Conservation (phyloP, 2,113 vertebrate species). For the Apodemus speciosus region DNA sequence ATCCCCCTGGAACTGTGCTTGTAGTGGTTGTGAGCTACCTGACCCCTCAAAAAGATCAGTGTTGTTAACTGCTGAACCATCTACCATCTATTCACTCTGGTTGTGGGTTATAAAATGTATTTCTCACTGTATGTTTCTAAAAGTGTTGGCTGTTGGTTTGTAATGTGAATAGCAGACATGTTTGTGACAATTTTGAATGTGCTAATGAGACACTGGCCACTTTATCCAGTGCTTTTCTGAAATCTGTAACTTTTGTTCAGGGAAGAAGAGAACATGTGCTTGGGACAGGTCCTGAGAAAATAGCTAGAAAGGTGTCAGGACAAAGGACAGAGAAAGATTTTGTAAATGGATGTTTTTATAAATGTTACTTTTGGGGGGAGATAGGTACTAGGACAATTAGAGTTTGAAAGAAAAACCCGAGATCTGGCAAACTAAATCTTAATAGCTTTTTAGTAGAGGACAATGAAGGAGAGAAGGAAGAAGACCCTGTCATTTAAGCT, state of each 20-base stretch:
- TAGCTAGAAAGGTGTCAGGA: neutral
- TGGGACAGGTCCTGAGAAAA: neutral
- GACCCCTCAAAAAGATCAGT: neutral
- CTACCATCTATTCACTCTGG: neutral
- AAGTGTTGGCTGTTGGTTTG: neutral
- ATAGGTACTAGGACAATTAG: neutral
- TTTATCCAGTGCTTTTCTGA: neutral
- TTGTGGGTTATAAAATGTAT: neutral
- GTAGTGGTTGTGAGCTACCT: neutral
- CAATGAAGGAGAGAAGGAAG: neutral
- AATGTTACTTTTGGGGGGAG: neutral
- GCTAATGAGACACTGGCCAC: neutral
- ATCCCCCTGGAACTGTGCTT: neutral
- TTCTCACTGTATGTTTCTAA: neutral
- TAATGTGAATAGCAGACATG: neutral
- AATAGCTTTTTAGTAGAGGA: neutral
- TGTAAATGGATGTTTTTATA: neutral
- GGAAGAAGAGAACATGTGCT: neutral
- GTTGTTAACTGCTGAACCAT: neutral
- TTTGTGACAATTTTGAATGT: slow-evolving; percentile 15
- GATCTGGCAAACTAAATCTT: neutral
- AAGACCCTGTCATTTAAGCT: neutral
- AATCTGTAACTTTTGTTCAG: neutral
- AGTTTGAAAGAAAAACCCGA: neutral
- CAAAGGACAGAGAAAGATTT: neutral